Evolutionary conservation across 2,113 vertebrate genomes (phyloP).

Genomic region (Misgurnus mizolepis): DNA sequence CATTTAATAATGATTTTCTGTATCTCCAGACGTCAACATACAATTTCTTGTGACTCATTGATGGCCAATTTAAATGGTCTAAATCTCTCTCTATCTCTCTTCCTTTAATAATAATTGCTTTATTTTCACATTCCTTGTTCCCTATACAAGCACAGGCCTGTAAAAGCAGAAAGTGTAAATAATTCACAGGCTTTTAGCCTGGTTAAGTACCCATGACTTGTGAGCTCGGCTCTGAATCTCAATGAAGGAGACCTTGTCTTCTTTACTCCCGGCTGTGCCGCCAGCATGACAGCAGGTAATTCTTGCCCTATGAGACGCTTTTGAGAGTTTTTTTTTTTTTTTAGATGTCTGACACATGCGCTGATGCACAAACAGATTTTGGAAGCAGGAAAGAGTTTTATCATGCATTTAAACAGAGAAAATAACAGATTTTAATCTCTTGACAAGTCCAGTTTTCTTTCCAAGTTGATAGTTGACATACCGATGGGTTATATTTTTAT

Average conservation of each 20-base stretch:
- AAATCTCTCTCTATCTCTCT: background rate
- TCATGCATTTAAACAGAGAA: background rate
- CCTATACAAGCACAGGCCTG: slow-evolving; percentile 1
- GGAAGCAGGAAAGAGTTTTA: background rate
- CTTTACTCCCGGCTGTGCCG: slow-evolving; percentile 41
- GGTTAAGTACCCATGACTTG: slow-evolving; percentile 53
- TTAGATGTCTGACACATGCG: background rate
- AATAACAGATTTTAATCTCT: background rate
- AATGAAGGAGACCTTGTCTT: slow-evolving; percentile 41
- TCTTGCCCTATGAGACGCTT: background rate
- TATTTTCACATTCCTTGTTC: slow-evolving; percentile 49
- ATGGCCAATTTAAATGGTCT: slow-evolving; percentile 17
- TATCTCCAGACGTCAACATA: background rate
- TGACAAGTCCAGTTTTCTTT: too few relatives aligned
- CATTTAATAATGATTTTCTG: background rate
- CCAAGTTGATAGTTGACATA: too few relatives aligned
- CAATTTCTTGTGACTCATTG: slow-evolving; percentile 8
- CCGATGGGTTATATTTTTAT: too few relatives aligned
- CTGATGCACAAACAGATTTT: background rate
- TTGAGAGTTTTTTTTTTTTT: background rate
- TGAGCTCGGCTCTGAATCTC: slow-evolving; percentile 40
- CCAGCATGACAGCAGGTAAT: background rate
- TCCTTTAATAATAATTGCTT: slow-evolving; percentile 59
- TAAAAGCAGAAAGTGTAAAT: slow-evolving; percentile 58
- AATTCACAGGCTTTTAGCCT: slow-evolving; percentile 57